phyloP scores from a whole-genome alignment of 2,797 vertebrate species.

The Premnoplex brunnescens region DNA sequence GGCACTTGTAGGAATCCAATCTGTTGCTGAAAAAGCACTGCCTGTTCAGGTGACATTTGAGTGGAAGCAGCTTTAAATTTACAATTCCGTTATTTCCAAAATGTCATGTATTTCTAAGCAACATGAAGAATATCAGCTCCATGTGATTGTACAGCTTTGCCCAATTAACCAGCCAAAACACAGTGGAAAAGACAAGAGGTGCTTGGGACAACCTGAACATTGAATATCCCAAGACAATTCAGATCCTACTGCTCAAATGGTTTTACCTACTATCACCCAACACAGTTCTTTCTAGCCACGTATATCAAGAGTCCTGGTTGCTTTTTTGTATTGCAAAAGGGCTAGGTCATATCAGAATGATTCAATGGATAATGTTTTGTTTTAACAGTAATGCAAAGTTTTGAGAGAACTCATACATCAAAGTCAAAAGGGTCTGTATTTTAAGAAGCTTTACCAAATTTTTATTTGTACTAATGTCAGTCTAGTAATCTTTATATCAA shows the following conservation, averaged over 20 bases:
- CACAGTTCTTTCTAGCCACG: neutral
- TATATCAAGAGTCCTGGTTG: neutral
- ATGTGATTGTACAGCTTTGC: neutral
- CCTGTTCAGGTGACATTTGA: neutral
- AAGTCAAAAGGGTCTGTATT: neutral
- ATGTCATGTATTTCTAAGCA: neutral
- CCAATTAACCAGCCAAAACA: neutral
- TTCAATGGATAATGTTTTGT: neutral
- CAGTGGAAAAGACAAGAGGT: neutral
- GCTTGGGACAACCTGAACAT: neutral
- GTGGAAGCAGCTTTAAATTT: neutral
- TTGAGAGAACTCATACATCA: neutral
- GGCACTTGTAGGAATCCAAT: neutral
- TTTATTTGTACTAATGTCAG: neutral
- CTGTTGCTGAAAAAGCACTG: neutral
- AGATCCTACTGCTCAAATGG: neutral
- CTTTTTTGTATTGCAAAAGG: neutral
- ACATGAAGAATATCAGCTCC: neutral
- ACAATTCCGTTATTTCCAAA: neutral
- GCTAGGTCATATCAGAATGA: neutral
- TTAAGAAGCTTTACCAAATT: neutral
- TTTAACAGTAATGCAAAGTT: neutral
- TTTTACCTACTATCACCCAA: neutral
- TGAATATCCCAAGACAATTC: neutral
- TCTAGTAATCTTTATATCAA: neutral